Percentiles rank a stretch among this genome's conserved stretches.
phyloP scores from a whole-genome alignment of 2,888 invertebrate species.

The Melieria picta region DNA sequence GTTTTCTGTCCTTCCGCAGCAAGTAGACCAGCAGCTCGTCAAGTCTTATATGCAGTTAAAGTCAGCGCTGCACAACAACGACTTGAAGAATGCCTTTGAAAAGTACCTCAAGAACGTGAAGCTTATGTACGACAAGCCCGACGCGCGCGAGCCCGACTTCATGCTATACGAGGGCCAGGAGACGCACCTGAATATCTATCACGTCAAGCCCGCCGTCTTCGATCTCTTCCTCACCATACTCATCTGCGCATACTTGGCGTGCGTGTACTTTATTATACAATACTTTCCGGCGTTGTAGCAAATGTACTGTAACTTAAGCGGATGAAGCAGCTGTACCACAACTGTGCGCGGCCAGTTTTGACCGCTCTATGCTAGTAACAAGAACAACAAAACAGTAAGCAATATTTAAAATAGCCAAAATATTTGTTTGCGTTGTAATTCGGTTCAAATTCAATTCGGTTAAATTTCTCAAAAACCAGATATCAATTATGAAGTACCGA shows the following conservation, averaged over 20 bases:
- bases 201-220: conserved; percentile 97
- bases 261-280: conserved; percentile 84
- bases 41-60: conserved; percentile 80
- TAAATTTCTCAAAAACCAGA: no score
- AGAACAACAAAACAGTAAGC: no score
- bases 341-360: no score
- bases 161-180: conserved; percentile 87
- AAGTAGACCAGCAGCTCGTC: conserved; percentile 78
- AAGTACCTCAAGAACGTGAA: conserved; percentile 83
- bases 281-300: conserved; percentile 73
- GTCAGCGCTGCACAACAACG: conserved; percentile 74
- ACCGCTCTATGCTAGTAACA: no score
- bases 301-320: no score
- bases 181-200: conserved; percentile 86
- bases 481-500: no score
- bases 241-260: conserved; percentile 84
- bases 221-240: conserved; percentile 91
- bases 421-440: no score
- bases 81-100: conserved; percentile 77
- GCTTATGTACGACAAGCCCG: conserved; percentile 74
- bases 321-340: no score
- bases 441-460: no score
- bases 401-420: no score
- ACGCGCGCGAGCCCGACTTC: conserved; percentile 92
- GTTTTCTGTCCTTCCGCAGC: conserved; percentile 67